Conservation (phyloP, 1,140 invertebrate species). For the Papilio helenus region DNA sequence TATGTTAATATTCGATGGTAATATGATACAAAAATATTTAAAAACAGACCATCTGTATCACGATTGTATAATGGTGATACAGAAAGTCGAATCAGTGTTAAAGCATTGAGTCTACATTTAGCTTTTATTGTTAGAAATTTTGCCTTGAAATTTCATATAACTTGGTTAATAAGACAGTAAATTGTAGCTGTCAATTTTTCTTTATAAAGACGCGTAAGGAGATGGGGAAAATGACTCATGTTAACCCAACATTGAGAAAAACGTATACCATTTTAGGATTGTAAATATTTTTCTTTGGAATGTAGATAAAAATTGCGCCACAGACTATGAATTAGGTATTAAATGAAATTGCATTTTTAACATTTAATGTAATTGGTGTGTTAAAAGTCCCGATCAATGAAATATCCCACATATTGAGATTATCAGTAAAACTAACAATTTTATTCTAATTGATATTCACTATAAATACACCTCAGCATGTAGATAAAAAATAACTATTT, state of each 20-base stretch:
- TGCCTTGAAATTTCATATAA: neutral
- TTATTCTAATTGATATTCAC: neutral
- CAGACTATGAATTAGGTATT: conserved; percentile 7
- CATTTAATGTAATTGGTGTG: conserved; percentile 9
- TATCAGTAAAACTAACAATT: neutral
- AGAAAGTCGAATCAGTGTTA: no score
- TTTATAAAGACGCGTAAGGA: neutral
- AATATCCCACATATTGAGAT: neutral
- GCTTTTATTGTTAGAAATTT: neutral
- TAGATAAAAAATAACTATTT: no score
- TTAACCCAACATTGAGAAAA: neutral
- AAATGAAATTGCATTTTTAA: conserved; percentile 13
- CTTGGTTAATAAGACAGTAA: neutral
- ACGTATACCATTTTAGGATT: neutral
- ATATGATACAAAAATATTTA: neutral
- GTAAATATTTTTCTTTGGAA: neutral
- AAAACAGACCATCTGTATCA: neutral
- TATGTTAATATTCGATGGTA: neutral
- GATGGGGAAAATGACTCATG: neutral
- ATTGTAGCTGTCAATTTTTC: neutral
- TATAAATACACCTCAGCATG: neutral
- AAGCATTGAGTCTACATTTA: neutral
- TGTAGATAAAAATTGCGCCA: conserved; percentile 1
- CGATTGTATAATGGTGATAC: no score
- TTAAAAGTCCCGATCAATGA: neutral